A percentile compares a stretch with the other conserved stretches of the same genome.
Conservation (phyloP, 1,140 invertebrate genomes). For the Steinernema feltiae region DNA sequence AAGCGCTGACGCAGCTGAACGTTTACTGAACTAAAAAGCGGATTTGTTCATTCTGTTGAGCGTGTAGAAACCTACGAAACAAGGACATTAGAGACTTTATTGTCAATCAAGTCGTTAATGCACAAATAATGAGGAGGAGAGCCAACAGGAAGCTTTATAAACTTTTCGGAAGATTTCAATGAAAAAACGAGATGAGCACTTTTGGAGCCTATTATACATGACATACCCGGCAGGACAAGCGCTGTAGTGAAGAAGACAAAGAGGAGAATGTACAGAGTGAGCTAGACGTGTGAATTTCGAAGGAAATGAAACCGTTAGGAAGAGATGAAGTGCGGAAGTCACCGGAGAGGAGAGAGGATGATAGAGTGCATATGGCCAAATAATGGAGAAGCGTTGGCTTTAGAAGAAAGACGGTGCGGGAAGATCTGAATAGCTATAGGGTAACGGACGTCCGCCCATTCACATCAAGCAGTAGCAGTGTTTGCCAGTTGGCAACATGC, state of each 20-base stretch:
- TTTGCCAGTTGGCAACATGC: not conserved
- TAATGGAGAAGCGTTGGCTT: not conserved
- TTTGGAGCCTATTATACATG: slow-evolving; percentile 8
- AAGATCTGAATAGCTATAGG: not conserved
- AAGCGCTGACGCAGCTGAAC: no score
- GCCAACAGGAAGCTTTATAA: not conserved
- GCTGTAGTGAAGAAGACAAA: not conserved
- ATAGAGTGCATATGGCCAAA: not conserved
- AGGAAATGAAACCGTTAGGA: not conserved
- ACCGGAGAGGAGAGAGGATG: not conserved
- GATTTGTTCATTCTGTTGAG: no score
- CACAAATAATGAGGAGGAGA: not conserved
- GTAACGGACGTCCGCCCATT: not conserved
- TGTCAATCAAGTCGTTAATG: not conserved
- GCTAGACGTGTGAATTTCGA: not conserved
- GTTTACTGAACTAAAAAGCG: no score
- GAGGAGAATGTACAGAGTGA: not conserved
- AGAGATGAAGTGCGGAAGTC: not conserved
- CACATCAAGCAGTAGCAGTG: not conserved
- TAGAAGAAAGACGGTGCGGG: not conserved
- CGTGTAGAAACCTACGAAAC: no score
- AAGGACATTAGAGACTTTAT: slow-evolving; percentile 5
- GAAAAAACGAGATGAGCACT: not conserved
- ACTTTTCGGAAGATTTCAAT: not conserved
- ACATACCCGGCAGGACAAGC: slow-evolving; percentile 12